phyloP scores from a whole-genome alignment of 2,888 invertebrate species.

The Calliphora vomitoria region DNA sequence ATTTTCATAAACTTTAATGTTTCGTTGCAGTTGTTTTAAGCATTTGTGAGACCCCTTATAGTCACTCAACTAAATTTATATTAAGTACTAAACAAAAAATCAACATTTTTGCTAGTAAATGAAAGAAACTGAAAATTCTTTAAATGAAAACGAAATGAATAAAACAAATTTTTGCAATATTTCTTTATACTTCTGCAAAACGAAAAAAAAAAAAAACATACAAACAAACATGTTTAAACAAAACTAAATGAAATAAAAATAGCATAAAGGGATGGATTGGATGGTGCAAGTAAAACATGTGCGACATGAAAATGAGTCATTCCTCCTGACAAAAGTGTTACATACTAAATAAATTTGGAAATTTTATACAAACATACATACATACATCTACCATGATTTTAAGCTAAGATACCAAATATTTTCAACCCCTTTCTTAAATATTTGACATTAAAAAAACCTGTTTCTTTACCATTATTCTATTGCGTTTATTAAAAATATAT shows the following conservation, averaged over 20 bases:
- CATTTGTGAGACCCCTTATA: neutral
- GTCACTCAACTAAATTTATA: neutral
- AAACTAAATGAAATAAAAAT: neutral
- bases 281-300: conserved; percentile 42
- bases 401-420: neutral
- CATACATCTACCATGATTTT: neutral
- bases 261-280: conserved; percentile 37
- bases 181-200: neutral
- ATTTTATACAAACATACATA: neutral
- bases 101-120: neutral
- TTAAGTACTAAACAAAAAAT: neutral
- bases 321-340: neutral
- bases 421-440: conserved; percentile 25
- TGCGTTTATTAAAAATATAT: conserved; percentile 46
- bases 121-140: neutral
- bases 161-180: neutral
- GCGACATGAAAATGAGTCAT: conserved; percentile 35
- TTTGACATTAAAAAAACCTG: conserved; percentile 26
- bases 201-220: neutral
- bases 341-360: conserved; percentile 26
- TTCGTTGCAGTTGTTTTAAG: neutral
- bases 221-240: neutral
- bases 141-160: neutral
- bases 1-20: too few relatives aligned
- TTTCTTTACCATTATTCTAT: conserved; percentile 15